Evolutionary conservation across 2,797 vertebrate species (phyloP), one percentile per base, ranked within the genome.

Genomic region (Morus bassanus): DNA sequence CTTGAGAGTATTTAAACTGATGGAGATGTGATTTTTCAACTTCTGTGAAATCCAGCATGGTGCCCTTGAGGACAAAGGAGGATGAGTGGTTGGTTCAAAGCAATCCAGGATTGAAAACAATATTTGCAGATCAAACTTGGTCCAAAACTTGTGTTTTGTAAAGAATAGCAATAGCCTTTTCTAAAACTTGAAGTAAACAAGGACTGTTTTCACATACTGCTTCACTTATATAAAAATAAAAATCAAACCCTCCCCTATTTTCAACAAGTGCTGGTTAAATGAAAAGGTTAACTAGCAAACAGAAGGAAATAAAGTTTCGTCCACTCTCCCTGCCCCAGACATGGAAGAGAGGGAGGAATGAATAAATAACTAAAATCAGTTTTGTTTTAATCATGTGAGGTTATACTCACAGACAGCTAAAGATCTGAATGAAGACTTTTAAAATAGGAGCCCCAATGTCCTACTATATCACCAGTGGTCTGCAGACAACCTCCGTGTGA

Each of bases 381-480:
- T 59, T 89, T 88, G 56, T 60, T 93, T 88, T 53, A 85, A 78
- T 77, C 22, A 33, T 24, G 14, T 91, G 54, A 88, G 18, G 43
- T 76, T 87, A 61, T n/a, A 67, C 7, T 74, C 39, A 67, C 0
- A 1, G 56, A 56, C 16, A 92, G 12, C 15, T 63, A 56, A 43
- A 88, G 56, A 67, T 27, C 5, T 59, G n/a, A 95, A 83, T 13
- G 22, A 79, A 82, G 43, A 89, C 61, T 54, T 87, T 51, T 74
- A 25, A 83, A 85, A 69, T 10, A 78, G 35, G 13, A 72, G 16
- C 13, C 31, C 11, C 4, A 51, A 0, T 18, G n/a, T 69, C 50
- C 61, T 70, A 23, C 60, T 48, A 5, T 23, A 83, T 18, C 68
- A 70, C 19, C 61, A 70, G 39, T 11, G 43, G 16, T 72, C 69